Evolutionary conservation across 2,113 vertebrate genomes (phyloP), one percentile per base, ranked within the genome.

Genomic region (Elgaria multicarinata): DNA sequence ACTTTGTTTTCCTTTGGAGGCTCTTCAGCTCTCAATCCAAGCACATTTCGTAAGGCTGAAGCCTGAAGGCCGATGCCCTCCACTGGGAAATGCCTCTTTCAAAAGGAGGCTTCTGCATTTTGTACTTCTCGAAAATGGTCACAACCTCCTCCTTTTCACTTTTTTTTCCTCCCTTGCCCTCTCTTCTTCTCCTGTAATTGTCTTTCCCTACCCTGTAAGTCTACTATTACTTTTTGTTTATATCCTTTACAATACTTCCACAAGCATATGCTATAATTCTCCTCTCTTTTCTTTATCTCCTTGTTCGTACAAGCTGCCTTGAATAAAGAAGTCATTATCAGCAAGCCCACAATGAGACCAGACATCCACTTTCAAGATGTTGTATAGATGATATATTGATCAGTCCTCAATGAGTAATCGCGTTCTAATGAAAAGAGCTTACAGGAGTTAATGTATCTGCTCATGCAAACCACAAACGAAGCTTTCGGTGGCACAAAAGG

Each of bases 381-480:
- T 98, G 97, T 97, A 98, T 98, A 98, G 98, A 98, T 98, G 98
- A 98, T 99, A 98, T 98, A 98, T 98, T 98, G 98, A 98, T 99
- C 98, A 97, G 97, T 97, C 98, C 96, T 96, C 97, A 94, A 95
- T 97, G 98, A 98, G 97, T 98, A 98, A 98, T 97, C 96, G 97
- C 83, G 93, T 97, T 95, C 97, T 98, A 98, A 97, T 98, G 98
- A 98, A 98, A 97, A 96, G 97, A 97, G 96, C 95, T 91, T 88
- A 96, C 92, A 91, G 93, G 95, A 98, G 97, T 98, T 98, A 98
- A 98, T 97, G 97, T 98, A 98, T 97, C 97, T 96, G 96, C 96
- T 98, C 98, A 96, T 95, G 96, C 97, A 96, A 97, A 97, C 97
- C 97, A 97, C 97, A 98, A 98, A 97, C 95, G 94, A 97, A 97